These are phyloP conservation scores for Pipistrellus pygmaeus DNA, from an alignment of 2,797 vertebrate species.

Conservation along the genomic window DNA sequence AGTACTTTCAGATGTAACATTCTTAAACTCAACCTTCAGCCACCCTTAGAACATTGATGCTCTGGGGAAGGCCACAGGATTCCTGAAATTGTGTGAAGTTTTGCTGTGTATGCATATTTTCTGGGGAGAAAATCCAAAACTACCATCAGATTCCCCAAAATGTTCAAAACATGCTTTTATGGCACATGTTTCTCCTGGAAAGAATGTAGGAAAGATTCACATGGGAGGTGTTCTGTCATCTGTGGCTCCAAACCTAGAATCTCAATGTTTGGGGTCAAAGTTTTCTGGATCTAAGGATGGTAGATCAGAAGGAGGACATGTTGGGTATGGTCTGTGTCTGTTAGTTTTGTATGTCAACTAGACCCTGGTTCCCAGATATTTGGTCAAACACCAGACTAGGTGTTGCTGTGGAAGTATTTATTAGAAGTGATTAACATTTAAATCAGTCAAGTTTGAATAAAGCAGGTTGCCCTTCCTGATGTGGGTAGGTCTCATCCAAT, in stretches of 20 bases:
- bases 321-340: too few relatives aligned
- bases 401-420: neutral
- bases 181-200: neutral
- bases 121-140: neutral
- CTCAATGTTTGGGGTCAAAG: neutral
- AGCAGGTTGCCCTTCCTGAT: too few relatives aligned
- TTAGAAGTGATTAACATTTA: neutral
- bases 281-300: neutral
- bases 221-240: neutral
- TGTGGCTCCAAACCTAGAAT: neutral
- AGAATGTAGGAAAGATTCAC: rapidly evolving
- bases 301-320: neutral
- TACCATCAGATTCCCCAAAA: neutral
- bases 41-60: neutral
- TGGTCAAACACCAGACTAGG: rapidly evolving
- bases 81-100: neutral
- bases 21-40: too few relatives aligned
- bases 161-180: neutral
- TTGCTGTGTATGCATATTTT: neutral
- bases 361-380: rapidly evolving
- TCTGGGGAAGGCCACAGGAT: neutral
- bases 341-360: neutral
- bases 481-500: too few relatives aligned
- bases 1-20: rapidly evolving
- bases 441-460: too few relatives aligned